Evolutionary conservation across 2,888 invertebrate species (phyloP).

Genomic region (Drosophila pseudotakahashii): DNA sequence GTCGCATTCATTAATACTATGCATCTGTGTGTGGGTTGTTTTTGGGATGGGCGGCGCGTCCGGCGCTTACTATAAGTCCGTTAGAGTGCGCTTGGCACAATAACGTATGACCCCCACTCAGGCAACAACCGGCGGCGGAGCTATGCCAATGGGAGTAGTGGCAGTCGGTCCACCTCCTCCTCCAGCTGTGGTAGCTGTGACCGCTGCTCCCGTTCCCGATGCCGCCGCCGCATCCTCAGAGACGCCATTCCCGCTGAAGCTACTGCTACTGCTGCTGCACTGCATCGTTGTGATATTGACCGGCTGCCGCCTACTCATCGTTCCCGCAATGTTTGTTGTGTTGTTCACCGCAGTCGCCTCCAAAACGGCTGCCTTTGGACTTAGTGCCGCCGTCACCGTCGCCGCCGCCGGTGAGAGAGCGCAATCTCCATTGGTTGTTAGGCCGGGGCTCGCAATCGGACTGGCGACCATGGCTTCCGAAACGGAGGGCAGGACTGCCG

Average conservation of each 20-base stretch:
- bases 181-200: background rate
- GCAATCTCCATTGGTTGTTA: conserved; percentile 7
- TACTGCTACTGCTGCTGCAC: conserved; percentile 53
- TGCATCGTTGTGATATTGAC: conserved; percentile 55
- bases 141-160: conserved; percentile 62
- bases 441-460: conserved; percentile 14
- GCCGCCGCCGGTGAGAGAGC: background rate
- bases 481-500: conserved; percentile 9
- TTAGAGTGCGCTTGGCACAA: conserved; percentile 80
- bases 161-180: conserved; percentile 18
- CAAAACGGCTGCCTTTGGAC: conserved; percentile 15
- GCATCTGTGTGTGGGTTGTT: conserved; percentile 20
- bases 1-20: conserved; percentile 45
- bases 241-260: conserved; percentile 30
- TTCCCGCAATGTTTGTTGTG: background rate
- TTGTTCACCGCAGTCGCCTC: conserved; percentile 13
- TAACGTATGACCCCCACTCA: conserved; percentile 83
- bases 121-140: conserved; percentile 81
- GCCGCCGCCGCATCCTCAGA: conserved; percentile 13
- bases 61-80: conserved; percentile 77
- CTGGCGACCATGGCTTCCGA: conserved; percentile 17
- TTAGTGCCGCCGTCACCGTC: conserved; percentile 2
- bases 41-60: conserved; percentile 27
- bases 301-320: conserved; percentile 18
- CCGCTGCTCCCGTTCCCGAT: conserved; percentile 11